phyloP scores from a whole-genome alignment of 23 tunicate genomes.

The Ciona savignyi region DNA sequence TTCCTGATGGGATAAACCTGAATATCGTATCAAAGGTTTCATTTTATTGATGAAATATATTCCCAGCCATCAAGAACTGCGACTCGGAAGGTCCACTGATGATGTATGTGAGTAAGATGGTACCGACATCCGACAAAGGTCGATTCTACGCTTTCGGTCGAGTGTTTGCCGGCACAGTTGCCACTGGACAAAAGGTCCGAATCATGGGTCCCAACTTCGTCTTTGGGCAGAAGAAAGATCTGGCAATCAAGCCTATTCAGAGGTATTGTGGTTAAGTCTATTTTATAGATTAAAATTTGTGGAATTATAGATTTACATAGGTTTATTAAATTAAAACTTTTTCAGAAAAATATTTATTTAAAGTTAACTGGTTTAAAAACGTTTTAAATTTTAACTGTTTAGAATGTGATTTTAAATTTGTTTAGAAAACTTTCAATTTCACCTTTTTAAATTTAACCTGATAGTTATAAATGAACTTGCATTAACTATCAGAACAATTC shows the following conservation, averaged over 20 bases:
- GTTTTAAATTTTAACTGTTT: no score
- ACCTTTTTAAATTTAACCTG: no score
- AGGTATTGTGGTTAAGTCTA: slow-evolving; percentile 31
- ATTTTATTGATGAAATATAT: neutral
- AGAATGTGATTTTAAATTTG: no score
- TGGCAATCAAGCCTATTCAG: slow-evolving; percentile 86
- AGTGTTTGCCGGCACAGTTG: slow-evolving; percentile 88
- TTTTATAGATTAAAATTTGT: no score
- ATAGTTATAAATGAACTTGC: no score
- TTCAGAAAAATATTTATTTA: no score
- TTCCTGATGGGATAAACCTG: neutral
- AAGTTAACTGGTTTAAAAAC: no score
- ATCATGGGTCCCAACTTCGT: slow-evolving; percentile 93
- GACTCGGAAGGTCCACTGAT: slow-evolving; percentile 81
- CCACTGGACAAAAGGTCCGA: slow-evolving; percentile 95
- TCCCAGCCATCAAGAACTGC: slow-evolving; percentile 68
- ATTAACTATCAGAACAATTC: slow-evolving; percentile 88
- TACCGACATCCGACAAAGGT: slow-evolving; percentile 94
- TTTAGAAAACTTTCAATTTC: no score
- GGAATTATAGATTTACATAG: no score
- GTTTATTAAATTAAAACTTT: no score
- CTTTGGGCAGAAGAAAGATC: slow-evolving; percentile 90
- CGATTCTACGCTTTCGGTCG: slow-evolving; percentile 99
- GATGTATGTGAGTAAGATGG: slow-evolving; percentile 98
- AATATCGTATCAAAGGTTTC: neutral